Conservation (phyloP, 2,113 vertebrate species). For the Cyphomyrus discorhynchus region DNA sequence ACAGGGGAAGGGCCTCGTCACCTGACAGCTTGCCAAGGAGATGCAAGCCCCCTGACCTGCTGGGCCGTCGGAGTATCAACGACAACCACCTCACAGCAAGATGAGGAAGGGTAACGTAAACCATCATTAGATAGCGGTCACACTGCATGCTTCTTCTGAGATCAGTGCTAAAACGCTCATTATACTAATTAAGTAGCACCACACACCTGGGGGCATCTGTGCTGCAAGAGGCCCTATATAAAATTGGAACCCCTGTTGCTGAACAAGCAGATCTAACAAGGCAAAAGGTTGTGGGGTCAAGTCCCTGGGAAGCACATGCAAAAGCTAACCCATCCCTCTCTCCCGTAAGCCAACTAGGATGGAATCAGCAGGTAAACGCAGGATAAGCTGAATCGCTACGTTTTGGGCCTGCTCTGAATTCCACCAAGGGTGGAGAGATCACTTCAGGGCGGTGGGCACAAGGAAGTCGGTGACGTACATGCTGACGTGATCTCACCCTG, state of each 20-base stretch:
- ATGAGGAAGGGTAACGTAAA: neutral
- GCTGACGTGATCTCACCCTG: neutral
- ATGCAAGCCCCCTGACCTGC: neutral
- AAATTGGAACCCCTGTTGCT: neutral
- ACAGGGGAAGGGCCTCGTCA: neutral
- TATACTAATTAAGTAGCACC: neutral
- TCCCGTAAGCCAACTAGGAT: too few species aligned
- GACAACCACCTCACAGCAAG: neutral
- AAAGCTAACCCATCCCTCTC: too few species aligned
- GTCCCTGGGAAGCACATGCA: neutral
- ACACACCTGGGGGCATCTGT: neutral
- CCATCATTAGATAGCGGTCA: conserved; percentile 17
- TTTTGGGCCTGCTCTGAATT: neutral
- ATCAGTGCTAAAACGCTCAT: conserved; percentile 24
- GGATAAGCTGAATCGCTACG: neutral
- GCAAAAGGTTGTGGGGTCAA: neutral
- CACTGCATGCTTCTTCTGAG: conserved; percentile 12
- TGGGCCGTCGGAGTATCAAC: too few species aligned
- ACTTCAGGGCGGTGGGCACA: neutral
- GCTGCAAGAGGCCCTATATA: neutral
- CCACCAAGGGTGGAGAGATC: neutral
- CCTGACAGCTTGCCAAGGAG: neutral
- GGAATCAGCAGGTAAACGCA: too few species aligned
- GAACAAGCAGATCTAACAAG: neutral
- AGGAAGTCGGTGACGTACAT: neutral